Percentiles rank a stretch among this genome's conserved stretches.
These are phyloP conservation scores for Stegophylla sp. DNA, from an alignment of 2,888 invertebrate species.

Conservation along the genomic window DNA sequence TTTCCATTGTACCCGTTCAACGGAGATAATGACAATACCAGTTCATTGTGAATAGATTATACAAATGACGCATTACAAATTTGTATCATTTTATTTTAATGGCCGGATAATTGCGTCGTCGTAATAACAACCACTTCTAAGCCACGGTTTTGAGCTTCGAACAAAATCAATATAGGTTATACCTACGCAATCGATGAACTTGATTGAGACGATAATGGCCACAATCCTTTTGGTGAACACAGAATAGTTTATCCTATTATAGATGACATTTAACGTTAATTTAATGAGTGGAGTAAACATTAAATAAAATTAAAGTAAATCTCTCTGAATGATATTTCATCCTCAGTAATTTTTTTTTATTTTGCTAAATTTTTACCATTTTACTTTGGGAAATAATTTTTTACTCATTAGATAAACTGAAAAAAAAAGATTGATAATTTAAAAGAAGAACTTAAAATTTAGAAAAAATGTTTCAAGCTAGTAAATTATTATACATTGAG, in stretches of 20 bases:
- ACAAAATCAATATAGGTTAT: not conserved
- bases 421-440: too few relatives aligned
- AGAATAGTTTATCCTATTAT: not conserved
- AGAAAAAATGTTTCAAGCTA: too few relatives aligned
- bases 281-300: too few relatives aligned
- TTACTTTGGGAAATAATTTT: too few relatives aligned
- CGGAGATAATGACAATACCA: not conserved
- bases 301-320: too few relatives aligned
- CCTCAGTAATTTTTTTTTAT: too few relatives aligned
- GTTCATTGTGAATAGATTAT: not conserved
- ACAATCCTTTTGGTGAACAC: not conserved
- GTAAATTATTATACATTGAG: too few relatives aligned
- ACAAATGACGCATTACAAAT: slow-evolving; percentile 12
- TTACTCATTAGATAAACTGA: too few relatives aligned
- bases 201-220: not conserved
- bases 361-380: too few relatives aligned
- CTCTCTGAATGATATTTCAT: too few relatives aligned
- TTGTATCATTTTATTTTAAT: slow-evolving; percentile 22
- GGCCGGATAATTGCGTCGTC: not conserved
- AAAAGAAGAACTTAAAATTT: too few relatives aligned
- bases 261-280: too few relatives aligned
- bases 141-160: not conserved
- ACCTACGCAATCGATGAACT: not conserved
- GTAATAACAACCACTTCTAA: not conserved
- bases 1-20: not conserved